Conservation (phyloP, 2,113 vertebrate species). For the Cariama cristata region DNA sequence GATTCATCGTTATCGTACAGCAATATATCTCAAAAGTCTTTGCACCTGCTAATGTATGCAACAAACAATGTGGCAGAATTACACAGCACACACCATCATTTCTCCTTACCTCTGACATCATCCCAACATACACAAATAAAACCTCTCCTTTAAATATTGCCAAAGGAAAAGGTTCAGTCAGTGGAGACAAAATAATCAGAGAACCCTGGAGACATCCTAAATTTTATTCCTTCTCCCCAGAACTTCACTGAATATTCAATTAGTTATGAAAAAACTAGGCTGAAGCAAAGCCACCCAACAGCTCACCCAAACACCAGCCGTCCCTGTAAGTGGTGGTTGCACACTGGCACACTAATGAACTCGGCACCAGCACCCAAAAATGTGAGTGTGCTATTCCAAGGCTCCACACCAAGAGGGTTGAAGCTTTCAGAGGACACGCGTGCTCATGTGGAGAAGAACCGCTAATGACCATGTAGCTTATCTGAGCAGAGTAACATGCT, state of each 20-base stretch:
- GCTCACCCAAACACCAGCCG: neutral
- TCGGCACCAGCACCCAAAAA: neutral
- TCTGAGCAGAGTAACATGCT: neutral
- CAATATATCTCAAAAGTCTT: neutral
- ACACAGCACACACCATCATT: neutral
- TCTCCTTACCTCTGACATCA: neutral
- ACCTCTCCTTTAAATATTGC: neutral
- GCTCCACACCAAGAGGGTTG: rapidly evolving
- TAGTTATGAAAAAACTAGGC: too few relatives aligned
- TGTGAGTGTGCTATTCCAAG: rapidly evolving
- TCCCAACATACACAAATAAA: neutral
- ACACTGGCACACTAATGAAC: neutral
- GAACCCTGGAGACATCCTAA: neutral
- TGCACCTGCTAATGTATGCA: neutral
- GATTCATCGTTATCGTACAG: neutral
- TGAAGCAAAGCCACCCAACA: neutral
- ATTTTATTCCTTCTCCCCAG: neutral
- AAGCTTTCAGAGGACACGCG: rapidly evolving
- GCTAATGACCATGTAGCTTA: neutral
- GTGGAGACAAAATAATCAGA: neutral
- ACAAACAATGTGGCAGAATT: neutral
- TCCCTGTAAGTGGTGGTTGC: neutral
- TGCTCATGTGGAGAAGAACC: neutral
- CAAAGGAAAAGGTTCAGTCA: neutral
- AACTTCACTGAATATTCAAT: neutral